phyloP scores from a whole-genome alignment of 2,888 invertebrate genomes.

The Ariolimax columbianus region DNA sequence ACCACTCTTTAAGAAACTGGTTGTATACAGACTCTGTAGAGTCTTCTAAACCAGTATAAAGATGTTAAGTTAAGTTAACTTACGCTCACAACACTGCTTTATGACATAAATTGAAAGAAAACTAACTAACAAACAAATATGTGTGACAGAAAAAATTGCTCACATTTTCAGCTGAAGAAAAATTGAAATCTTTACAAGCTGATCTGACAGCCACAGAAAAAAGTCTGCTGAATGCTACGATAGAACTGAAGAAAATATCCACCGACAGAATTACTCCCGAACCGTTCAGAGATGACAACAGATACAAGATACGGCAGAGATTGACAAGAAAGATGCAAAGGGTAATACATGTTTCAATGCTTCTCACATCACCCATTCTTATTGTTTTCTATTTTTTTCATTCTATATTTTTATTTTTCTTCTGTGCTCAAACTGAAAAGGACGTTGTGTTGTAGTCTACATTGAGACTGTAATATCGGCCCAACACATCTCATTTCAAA shows the following conservation, averaged over 20 bases:
- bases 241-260: slow-evolving; percentile 70
- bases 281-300: slow-evolving; percentile 69
- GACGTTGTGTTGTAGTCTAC: no score
- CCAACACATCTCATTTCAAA: no score
- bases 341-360: slow-evolving; percentile 57
- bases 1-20: no score
- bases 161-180: slow-evolving; percentile 69
- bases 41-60: no score
- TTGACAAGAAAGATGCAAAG: slow-evolving; percentile 74
- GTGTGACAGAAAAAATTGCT: background rate
- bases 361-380: background rate
- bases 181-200: slow-evolving; percentile 66
- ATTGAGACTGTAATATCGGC: no score
- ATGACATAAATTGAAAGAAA: no score
- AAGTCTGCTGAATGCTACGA: slow-evolving; percentile 68
- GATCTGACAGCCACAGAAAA: slow-evolving; percentile 69
- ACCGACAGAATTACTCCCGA: slow-evolving; percentile 65
- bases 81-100: no score
- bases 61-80: no score
- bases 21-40: no score
- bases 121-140: no score
- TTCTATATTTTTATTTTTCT: background rate
- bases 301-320: slow-evolving; percentile 68
- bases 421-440: no score
- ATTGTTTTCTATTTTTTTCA: no score